phyloP scores from a whole-genome alignment of 2,797 vertebrate species.

The Urophycis tenuis region DNA sequence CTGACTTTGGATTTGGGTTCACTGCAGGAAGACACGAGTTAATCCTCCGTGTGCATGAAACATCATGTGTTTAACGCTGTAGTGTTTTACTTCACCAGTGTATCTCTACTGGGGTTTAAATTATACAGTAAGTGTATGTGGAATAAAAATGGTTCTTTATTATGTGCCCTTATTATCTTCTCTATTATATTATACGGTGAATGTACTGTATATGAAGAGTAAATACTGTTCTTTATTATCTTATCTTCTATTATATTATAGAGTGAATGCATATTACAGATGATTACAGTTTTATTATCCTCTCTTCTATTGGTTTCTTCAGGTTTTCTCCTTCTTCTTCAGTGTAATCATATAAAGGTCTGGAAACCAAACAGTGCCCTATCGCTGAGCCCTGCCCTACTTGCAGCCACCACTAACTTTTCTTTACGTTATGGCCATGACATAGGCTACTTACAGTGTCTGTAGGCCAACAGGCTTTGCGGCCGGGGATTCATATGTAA shows the following conservation, averaged over 20 bases:
- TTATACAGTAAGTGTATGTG: neutral
- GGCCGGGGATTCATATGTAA: constrained; percentile 13
- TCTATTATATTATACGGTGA: too few relatives aligned
- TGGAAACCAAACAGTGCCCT: too few relatives aligned
- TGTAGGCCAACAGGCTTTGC: constrained; percentile 6
- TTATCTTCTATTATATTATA: too few relatives aligned
- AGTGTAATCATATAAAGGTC: too few relatives aligned
- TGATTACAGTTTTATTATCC: neutral
- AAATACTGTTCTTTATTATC: neutral
- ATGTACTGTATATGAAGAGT: neutral
- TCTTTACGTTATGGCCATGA: constrained; percentile 1
- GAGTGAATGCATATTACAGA: too few relatives aligned
- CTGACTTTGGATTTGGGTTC: neutral
- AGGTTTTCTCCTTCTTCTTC: neutral
- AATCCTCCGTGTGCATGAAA: neutral
- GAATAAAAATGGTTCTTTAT: neutral
- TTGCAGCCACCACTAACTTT: neutral
- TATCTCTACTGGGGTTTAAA: neutral
- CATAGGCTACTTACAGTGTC: constrained; percentile 13
- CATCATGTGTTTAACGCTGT: neutral
- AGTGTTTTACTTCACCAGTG: neutral
- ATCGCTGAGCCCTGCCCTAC: neutral
- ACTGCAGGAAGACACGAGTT: neutral
- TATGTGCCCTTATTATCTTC: neutral
- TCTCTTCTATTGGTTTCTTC: neutral